These are phyloP conservation scores for Apamea sordens DNA, from an alignment of 2,888 invertebrate species.

Conservation along the genomic window DNA sequence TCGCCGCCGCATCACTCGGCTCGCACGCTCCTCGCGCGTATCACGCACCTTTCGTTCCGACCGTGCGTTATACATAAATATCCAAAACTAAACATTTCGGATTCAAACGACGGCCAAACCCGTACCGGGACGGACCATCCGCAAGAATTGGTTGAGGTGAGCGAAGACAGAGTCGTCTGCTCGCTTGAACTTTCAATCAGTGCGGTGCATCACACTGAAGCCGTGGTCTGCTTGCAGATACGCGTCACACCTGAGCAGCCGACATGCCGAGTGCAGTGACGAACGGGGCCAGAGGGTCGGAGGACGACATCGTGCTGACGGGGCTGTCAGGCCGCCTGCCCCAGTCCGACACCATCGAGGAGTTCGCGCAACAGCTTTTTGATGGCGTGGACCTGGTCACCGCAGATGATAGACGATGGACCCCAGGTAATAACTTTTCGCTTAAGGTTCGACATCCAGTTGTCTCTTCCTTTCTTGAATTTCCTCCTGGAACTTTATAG, in stretches of 20 bases:
- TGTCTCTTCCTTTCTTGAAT: background rate
- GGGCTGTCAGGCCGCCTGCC: conserved; percentile 97
- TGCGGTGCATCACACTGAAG: conserved; percentile 37
- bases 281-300: conserved; percentile 80
- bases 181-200: background rate
- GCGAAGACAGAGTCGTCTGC: background rate
- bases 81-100: conserved; percentile 46
- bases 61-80: conserved; percentile 54
- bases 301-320: conserved; percentile 94
- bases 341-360: conserved; percentile 96
- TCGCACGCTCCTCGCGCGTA: conserved; percentile 73
- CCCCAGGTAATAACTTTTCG: conserved; percentile 86
- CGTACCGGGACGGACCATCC: conserved; percentile 37
- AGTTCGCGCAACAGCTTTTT: conserved; percentile 97
- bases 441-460: background rate
- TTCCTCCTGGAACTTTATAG: background rate
- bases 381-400: conserved; percentile 98
- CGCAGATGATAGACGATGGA: conserved; percentile 97
- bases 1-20: conserved; percentile 77
- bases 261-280: conserved; percentile 83
- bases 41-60: conserved; percentile 62
- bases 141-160: conserved; percentile 49
- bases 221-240: conserved; percentile 75
- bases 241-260: conserved; percentile 49
- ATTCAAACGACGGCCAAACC: conserved; percentile 41